These are phyloP conservation scores for Astyanax mexicanus DNA, from an alignment of 2,797 vertebrate species.

Conservation along the genomic window DNA sequence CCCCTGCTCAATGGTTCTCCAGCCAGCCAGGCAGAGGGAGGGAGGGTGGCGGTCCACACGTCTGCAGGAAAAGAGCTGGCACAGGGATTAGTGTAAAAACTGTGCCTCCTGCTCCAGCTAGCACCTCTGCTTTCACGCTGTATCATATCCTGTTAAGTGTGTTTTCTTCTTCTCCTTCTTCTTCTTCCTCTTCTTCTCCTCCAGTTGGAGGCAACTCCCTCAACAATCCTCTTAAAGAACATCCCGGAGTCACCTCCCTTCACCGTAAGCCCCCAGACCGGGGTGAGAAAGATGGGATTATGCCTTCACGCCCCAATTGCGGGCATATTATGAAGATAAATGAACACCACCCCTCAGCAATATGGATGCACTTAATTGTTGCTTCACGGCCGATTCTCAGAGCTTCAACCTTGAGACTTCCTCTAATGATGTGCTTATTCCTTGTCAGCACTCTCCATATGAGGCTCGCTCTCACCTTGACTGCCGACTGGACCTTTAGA, in stretches of 20 bases:
- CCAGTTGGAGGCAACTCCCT: slow-evolving; percentile 70
- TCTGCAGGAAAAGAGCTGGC: not conserved
- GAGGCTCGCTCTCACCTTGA: slow-evolving; percentile 23
- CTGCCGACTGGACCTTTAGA: not conserved
- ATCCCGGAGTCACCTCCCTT: slow-evolving; percentile 18
- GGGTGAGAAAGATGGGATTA: slow-evolving; percentile 15
- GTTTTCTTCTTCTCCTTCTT: too few relatives aligned
- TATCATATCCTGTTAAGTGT: slow-evolving; percentile 73
- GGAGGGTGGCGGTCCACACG: not conserved
- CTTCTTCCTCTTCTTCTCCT: too few relatives aligned
- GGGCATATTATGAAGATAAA: slow-evolving; percentile 30
- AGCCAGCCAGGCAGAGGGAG: not conserved
- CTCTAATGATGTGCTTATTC: slow-evolving; percentile 38
- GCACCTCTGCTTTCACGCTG: slow-evolving; percentile 64
- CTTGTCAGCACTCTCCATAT: slow-evolving; percentile 34
- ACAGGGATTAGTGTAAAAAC: slow-evolving; percentile 55
- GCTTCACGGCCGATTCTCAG: not conserved
- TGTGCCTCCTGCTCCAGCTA: slow-evolving; percentile 49
- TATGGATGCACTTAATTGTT: slow-evolving; percentile 33
- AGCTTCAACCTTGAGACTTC: slow-evolving; percentile 13
- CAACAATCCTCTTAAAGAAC: slow-evolving; percentile 75
- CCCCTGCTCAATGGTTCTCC: not conserved
- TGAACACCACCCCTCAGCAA: not conserved
- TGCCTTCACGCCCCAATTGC: not conserved
- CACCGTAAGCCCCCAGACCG: slow-evolving; percentile 39